Evolutionary conservation across 2,888 invertebrate species (phyloP).

Genomic region (Epirrhoe tristata): DNA sequence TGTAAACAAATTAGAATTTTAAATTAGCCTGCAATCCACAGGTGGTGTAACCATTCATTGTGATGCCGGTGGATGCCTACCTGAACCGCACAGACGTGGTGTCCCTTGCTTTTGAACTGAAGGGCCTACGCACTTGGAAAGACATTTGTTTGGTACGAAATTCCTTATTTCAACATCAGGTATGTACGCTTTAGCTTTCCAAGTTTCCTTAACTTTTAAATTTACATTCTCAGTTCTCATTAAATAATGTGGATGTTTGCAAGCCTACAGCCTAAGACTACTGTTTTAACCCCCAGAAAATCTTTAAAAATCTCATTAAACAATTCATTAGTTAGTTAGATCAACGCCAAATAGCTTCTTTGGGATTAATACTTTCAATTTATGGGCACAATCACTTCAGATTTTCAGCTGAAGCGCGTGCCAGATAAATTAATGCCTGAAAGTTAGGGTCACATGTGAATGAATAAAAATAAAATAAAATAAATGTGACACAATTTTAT

Average conservation of each 20-base stretch:
- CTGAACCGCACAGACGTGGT: conserved; percentile 83
- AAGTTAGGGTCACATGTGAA: conserved; percentile 45
- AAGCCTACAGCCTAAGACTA: not conserved
- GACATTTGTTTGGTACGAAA: conserved; percentile 84
- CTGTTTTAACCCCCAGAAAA: not conserved
- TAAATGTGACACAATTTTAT: conserved; percentile 41
- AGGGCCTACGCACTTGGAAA: conserved; percentile 84
- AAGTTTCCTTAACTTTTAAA: conserved; percentile 1
- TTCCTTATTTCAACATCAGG: conserved; percentile 83
- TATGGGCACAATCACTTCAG: conserved; percentile 14
- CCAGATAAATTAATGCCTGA: conserved; percentile 51
- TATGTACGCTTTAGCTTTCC: conserved; percentile 54
- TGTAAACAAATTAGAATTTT: conserved; percentile 1
- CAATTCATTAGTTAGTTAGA: not conserved
- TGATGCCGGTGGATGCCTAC: conserved; percentile 86
- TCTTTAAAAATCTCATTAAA: conserved; percentile 9
- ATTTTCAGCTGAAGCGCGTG: conserved; percentile 46
- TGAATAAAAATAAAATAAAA: too few relatives aligned
- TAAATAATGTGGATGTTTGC: not conserved
- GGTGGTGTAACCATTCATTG: conserved; percentile 84
- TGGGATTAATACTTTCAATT: conserved; percentile 21
- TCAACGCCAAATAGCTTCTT: conserved; percentile 1
- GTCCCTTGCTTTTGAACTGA: conserved; percentile 84
- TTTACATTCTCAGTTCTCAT: conserved; percentile 1
- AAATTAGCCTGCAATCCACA: conserved; percentile 42